phyloP scores from a whole-genome alignment of 2,888 invertebrate species.

The Hemicrepidius hirtus region DNA sequence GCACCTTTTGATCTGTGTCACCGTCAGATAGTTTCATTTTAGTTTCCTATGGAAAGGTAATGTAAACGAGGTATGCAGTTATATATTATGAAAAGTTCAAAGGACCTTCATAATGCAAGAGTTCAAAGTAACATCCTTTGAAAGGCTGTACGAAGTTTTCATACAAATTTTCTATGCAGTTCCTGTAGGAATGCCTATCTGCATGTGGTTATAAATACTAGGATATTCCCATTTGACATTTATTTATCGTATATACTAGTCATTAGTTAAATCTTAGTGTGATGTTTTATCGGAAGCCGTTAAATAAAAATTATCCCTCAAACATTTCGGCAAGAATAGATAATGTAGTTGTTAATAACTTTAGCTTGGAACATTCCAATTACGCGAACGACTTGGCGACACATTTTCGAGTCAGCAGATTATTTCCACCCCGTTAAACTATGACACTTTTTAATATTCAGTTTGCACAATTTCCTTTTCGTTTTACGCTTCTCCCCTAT shows the following conservation, averaged over 20 bases:
- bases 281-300: slow-evolving; percentile 1
- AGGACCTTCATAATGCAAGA: slow-evolving; percentile 10
- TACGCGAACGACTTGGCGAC: slow-evolving; percentile 63
- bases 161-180: slow-evolving; percentile 22
- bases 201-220: slow-evolving; percentile 18
- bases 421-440: slow-evolving; percentile 56
- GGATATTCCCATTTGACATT: slow-evolving; percentile 1
- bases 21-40: not conserved
- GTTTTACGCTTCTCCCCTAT: slow-evolving; percentile 23
- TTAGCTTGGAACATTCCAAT: slow-evolving; percentile 60
- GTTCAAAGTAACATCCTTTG: slow-evolving; percentile 24
- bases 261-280: slow-evolving; percentile 3
- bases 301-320: not conserved
- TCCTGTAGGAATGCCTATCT: slow-evolving; percentile 12
- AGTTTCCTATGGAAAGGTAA: not conserved
- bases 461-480: slow-evolving; percentile 48
- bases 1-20: no score
- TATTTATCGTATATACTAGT: slow-evolving; percentile 17
- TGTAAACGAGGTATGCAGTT: not conserved
- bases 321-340: slow-evolving; percentile 31
- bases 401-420: slow-evolving; percentile 58
- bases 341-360: slow-evolving; percentile 61
- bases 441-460: slow-evolving; percentile 51
- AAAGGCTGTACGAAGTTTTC: slow-evolving; percentile 10
- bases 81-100: slow-evolving; percentile 10